A percentile compares a stretch with the other conserved stretches of the same genome.
Evolutionary conservation across 2,797 vertebrate species (phyloP).

Genomic region (Pterois miles): DNA sequence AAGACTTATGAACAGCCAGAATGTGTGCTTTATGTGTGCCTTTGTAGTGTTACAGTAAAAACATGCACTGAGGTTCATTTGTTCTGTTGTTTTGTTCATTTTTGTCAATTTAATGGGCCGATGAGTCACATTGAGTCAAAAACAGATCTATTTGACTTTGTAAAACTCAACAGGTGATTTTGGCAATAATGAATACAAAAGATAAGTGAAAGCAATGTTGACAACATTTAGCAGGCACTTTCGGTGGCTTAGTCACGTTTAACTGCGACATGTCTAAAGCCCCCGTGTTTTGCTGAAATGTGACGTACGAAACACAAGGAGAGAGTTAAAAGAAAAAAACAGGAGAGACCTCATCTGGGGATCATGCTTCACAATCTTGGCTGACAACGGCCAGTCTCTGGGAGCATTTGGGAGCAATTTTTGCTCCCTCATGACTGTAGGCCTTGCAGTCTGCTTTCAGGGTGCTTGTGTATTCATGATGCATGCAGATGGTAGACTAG

Average conservation of each 20-base stretch:
- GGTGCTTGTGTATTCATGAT: conserved; percentile 71
- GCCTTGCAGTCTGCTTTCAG: conserved; percentile 42
- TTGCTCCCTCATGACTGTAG: conserved; percentile 53
- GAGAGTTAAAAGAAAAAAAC: conserved; percentile 29
- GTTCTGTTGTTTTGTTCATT: conserved; percentile 8
- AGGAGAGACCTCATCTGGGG: conserved; percentile 40
- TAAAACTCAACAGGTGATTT: conserved; percentile 1
- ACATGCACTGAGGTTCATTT: neutral
- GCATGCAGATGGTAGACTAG: conserved; percentile 64
- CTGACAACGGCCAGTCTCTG: conserved; percentile 51
- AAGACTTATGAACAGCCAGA: conserved; percentile 44
- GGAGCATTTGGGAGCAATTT: conserved; percentile 80
- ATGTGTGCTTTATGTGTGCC: neutral
- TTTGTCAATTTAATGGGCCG: conserved; percentile 4
- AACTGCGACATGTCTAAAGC: conserved; percentile 20
- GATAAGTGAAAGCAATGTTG: conserved; percentile 17
- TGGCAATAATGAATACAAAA: neutral
- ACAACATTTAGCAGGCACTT: conserved; percentile 5
- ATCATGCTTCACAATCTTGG: conserved; percentile 55
- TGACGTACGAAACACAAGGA: conserved; percentile 17
- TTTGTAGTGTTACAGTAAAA: conserved; percentile 6
- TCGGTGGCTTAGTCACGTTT: conserved; percentile 27
- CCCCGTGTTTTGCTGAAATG: conserved; percentile 7
- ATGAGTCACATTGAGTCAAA: conserved; percentile 10
- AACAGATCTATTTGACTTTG: conserved; percentile 6